A percentile compares a stretch with the other conserved stretches of the same genome.
Evolutionary conservation across 2,888 invertebrate species (phyloP).

Genomic region (Eutolmus rufibarbis): DNA sequence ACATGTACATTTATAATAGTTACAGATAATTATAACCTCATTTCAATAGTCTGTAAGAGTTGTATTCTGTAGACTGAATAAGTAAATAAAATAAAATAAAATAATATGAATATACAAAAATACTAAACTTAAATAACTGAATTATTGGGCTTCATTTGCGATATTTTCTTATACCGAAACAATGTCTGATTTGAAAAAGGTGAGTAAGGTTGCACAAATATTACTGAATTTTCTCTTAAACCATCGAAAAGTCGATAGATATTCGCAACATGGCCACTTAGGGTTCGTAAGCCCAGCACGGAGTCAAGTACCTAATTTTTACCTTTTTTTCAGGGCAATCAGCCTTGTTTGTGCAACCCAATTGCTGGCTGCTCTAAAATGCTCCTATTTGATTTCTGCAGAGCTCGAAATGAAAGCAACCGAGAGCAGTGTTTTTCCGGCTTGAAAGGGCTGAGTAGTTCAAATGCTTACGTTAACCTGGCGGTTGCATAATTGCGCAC

Average conservation of each 20-base stretch:
- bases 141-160: too few relatives aligned
- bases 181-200: not conserved
- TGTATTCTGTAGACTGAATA: too few relatives aligned
- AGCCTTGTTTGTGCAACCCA: not conserved
- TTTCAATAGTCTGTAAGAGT: too few relatives aligned
- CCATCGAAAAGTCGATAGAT: not conserved
- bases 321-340: not conserved
- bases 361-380: not conserved
- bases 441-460: not conserved
- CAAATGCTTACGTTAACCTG: not conserved
- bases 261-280: not conserved
- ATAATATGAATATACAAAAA: too few relatives aligned
- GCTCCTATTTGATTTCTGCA: not conserved
- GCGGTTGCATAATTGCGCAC: not conserved
- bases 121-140: too few relatives aligned
- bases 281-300: not conserved
- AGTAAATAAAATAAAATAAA: too few relatives aligned
- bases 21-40: too few relatives aligned
- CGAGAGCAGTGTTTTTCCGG: not conserved
- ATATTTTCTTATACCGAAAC: not conserved
- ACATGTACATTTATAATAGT: too few relatives aligned
- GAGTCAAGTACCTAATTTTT: not conserved
- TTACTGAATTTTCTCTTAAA: not conserved
- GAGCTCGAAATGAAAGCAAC: not conserved
- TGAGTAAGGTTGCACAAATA: not conserved